These are phyloP conservation scores for Pseudochromis fuscus DNA, from an alignment of 2,797 vertebrate species.

Conservation along the genomic window DNA sequence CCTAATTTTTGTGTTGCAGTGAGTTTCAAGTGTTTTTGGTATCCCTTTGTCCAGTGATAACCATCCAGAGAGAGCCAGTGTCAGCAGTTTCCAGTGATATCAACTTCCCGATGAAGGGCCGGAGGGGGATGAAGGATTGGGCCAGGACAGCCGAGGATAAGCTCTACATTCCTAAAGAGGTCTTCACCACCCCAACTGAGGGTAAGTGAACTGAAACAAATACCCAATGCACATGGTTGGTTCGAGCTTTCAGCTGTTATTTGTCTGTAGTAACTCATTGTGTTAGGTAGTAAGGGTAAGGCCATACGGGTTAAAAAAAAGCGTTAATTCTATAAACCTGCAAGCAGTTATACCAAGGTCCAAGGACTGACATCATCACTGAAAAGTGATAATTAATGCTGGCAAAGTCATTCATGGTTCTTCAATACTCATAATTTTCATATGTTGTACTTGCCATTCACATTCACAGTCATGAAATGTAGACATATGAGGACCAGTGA, in stretches of 20 bases:
- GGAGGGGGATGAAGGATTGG: slow-evolving; percentile 99
- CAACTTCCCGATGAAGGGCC: slow-evolving; percentile 97
- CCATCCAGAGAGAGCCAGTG: slow-evolving; percentile 95
- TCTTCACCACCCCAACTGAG: slow-evolving; percentile 90
- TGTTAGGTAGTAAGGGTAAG: not conserved
- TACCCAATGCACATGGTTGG: not conserved
- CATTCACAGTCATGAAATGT: not conserved
- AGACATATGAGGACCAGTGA: slow-evolving; percentile 11
- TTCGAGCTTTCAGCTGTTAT: not conserved
- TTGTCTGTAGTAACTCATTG: not conserved
- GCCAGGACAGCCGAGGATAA: slow-evolving; percentile 96
- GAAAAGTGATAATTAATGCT: no score
- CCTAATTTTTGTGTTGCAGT: not conserved
- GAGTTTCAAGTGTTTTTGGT: slow-evolving; percentile 26
- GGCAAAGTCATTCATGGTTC: no score
- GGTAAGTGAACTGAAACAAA: slow-evolving; percentile 77
- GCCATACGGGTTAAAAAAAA: no score
- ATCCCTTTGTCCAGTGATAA: slow-evolving; percentile 88
- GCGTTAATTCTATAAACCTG: no score
- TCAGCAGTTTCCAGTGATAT: slow-evolving; percentile 98
- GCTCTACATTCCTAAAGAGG: slow-evolving; percentile 97
- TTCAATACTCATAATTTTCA: not conserved
- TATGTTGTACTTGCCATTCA: not conserved
- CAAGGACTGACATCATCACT: not conserved
- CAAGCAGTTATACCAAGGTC: not conserved